Percentiles rank a stretch among this genome's conserved stretches.
Conservation (phyloP, 1,140 invertebrate species). For the Frieseomelitta varia region DNA sequence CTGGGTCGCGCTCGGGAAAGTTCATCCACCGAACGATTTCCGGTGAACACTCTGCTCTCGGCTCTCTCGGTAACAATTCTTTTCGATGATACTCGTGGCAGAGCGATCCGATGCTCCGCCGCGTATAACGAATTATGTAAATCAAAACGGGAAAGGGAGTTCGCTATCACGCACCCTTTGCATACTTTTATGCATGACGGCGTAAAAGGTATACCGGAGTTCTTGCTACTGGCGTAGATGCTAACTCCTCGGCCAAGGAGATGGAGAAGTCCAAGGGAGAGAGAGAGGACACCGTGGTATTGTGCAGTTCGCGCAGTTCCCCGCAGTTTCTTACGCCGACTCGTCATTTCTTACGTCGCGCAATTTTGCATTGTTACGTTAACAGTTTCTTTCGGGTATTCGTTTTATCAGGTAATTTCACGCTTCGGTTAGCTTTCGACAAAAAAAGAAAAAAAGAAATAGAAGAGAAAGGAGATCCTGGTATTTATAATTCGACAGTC, state of each 20-base stretch:
- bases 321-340: not conserved
- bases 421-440: not conserved
- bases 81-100: conserved; percentile 26
- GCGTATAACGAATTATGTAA: conserved; percentile 72
- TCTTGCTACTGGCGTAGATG: not conserved
- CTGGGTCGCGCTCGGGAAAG: not conserved
- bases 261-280: not conserved
- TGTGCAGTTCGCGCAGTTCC: too few relatives aligned
- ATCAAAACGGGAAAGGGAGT: conserved; percentile 65
- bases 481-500: too few relatives aligned
- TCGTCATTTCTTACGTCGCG: not conserved
- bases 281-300: not conserved
- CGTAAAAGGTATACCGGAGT: conserved; percentile 56
- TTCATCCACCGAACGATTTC: not conserved
- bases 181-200: conserved; percentile 64
- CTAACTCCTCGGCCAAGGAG: not conserved
- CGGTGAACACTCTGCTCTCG: too few relatives aligned
- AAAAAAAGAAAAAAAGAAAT: too few relatives aligned
- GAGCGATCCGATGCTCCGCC: not conserved
- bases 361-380: not conserved
- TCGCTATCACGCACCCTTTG: conserved; percentile 70
- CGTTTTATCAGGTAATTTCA: not conserved
- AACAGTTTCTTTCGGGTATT: not conserved
- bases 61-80: not conserved
- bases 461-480: too few relatives aligned